These are phyloP conservation scores for Hapalemur alaotrensis DNA, from an alignment of 2,797 vertebrate species.

Conservation along the genomic window DNA sequence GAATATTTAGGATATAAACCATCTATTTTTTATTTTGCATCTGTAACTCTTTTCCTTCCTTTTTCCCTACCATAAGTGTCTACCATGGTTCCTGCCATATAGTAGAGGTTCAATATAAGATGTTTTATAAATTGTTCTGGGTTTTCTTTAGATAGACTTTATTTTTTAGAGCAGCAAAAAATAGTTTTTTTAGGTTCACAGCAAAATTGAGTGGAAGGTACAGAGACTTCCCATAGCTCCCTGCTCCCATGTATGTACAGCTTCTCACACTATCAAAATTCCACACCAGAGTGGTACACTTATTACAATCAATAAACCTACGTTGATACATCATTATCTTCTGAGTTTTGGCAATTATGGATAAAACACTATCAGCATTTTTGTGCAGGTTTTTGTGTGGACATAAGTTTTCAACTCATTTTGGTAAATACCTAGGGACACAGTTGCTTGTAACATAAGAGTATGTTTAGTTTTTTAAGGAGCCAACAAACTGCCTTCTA, in stretches of 20 bases:
- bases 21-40: not conserved
- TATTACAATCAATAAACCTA: not conserved
- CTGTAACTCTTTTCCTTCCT: not conserved
- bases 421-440: not conserved
- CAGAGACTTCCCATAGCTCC: not conserved
- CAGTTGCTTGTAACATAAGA: not conserved
- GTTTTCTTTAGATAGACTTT: not conserved
- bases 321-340: not conserved
- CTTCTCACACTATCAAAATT: not conserved
- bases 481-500: not conserved
- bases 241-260: not conserved
- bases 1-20: not conserved
- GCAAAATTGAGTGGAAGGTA: not conserved
- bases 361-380: not conserved
- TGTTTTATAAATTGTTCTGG: not conserved
- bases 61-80: not conserved
- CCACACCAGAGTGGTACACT: not conserved
- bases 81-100: not conserved
- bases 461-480: not conserved
- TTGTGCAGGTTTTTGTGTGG: not conserved
- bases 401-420: not conserved
- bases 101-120: not conserved
- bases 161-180: not conserved
- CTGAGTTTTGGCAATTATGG: not conserved
- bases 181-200: not conserved